Evolutionary conservation across 2,888 invertebrate species (phyloP).

Genomic region (Steinernema hermaphroditum): DNA sequence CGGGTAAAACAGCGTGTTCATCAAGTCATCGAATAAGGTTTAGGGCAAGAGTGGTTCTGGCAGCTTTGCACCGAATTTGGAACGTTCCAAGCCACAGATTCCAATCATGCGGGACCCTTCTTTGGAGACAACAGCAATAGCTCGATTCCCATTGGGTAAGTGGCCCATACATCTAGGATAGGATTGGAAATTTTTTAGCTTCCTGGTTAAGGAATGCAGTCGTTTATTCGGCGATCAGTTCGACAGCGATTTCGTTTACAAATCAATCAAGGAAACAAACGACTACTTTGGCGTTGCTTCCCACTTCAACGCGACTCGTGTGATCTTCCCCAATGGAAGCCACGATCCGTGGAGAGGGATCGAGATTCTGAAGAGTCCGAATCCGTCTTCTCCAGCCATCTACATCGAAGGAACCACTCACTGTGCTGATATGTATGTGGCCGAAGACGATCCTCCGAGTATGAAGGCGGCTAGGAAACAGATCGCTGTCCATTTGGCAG

Average conservation of each 20-base stretch:
- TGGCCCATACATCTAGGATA: neutral
- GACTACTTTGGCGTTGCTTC: conserved; percentile 45
- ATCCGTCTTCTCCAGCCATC: conserved; percentile 30
- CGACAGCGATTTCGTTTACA: conserved; percentile 40
- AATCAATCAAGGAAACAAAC: conserved; percentile 47
- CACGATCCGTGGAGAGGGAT: conserved; percentile 40
- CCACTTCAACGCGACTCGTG: neutral
- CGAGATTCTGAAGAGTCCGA: conserved; percentile 36
- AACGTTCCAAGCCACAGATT: conserved; percentile 84
- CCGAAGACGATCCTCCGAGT: neutral
- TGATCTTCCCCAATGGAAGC: conserved; percentile 31
- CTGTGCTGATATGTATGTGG: conserved; percentile 38
- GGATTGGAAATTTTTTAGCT: conserved; percentile 24
- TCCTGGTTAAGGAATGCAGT: conserved; percentile 48
- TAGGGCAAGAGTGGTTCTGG: conserved; percentile 82
- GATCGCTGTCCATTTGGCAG: too few relatives aligned
- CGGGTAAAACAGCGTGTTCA: too few relatives aligned
- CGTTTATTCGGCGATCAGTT: conserved; percentile 46
- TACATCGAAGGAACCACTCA: conserved; percentile 43
- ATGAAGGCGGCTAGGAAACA: too few relatives aligned
- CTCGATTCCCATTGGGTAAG: conserved; percentile 35
- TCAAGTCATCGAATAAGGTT: conserved; percentile 34
- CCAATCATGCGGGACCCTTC: conserved; percentile 35
- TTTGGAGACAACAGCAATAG: conserved; percentile 41
- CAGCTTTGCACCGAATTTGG: conserved; percentile 95